Percentiles rank a stretch among this genome's conserved stretches.
Conservation (phyloP, 23 tunicate species). For the Trididemnum nubilum region DNA sequence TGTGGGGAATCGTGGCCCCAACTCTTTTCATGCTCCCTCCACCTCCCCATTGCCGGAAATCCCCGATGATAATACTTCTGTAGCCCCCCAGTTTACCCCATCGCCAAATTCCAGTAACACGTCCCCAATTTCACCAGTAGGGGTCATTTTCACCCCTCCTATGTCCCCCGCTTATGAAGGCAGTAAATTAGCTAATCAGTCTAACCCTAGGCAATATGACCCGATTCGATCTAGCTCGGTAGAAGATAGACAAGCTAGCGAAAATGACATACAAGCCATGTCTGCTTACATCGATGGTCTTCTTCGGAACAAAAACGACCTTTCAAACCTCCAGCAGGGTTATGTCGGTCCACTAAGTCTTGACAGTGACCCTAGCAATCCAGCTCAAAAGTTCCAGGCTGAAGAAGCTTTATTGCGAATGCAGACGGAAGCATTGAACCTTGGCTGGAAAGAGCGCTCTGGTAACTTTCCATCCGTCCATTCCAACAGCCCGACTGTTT, state of each 20-base stretch:
- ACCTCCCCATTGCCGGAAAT: slow-evolving; percentile 73
- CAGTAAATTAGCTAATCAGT: background rate
- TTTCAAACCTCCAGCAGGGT: background rate
- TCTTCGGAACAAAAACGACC: background rate
- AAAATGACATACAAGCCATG: slow-evolving; percentile 54
- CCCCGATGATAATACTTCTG: slow-evolving; percentile 57
- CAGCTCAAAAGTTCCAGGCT: background rate
- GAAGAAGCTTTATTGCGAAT: background rate
- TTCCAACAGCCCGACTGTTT: background rate
- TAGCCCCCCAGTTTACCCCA: slow-evolving; percentile 10
- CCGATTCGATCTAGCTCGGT: too few relatives aligned
- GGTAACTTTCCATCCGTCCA: slow-evolving; percentile 9
- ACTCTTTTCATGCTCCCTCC: slow-evolving; percentile 41
- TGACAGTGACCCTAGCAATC: background rate
- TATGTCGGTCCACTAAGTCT: background rate
- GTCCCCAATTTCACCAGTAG: slow-evolving; percentile 14
- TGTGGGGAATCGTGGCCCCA: slow-evolving; percentile 2
- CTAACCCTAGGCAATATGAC: background rate
- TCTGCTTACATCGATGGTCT: slow-evolving; percentile 40
- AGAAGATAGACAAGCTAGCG: background rate
- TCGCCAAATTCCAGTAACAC: slow-evolving; percentile 4
- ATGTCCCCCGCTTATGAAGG: slow-evolving; percentile 25
- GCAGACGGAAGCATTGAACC: background rate
- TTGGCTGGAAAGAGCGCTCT: background rate
- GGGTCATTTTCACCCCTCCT: slow-evolving; percentile 34